Conservation (phyloP, 30 jellyfish, hydroid and myxozoan species). For the Chironex yamaguchii region DNA sequence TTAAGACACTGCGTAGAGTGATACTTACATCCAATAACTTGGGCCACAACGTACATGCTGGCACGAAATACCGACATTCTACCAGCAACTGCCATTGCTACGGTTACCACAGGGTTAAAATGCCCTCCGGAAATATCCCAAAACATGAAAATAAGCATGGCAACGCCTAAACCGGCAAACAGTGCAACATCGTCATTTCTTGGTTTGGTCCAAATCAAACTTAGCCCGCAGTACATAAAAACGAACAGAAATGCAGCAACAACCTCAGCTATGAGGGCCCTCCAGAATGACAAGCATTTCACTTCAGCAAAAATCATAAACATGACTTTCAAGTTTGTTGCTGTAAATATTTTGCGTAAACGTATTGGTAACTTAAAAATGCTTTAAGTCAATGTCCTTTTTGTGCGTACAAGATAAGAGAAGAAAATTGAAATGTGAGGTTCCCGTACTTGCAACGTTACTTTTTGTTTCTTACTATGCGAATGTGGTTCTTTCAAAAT, state of each 20-base stretch:
- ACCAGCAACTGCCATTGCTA: not conserved
- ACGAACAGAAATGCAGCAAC: not conserved
- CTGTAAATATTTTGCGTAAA: too few relatives aligned
- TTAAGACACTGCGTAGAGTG: too few relatives aligned
- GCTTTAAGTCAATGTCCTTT: too few relatives aligned
- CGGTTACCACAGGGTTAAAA: not conserved
- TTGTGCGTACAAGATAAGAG: too few relatives aligned
- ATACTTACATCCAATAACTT: not conserved
- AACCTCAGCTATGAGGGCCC: not conserved
- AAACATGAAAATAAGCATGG: not conserved
- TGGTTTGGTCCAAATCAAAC: not conserved
- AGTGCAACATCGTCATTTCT: not conserved
- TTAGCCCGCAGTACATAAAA: not conserved
- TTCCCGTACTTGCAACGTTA: too few relatives aligned
- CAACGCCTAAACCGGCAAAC: not conserved
- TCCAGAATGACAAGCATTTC: constrained; percentile 1
- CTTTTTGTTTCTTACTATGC: too few relatives aligned
- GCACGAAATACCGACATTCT: not conserved
- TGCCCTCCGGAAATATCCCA: not conserved
- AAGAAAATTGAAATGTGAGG: too few relatives aligned
- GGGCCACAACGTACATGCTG: not conserved
- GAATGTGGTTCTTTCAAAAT: too few relatives aligned
- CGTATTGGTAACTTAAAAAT: too few relatives aligned
- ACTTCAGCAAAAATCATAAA: too few relatives aligned
- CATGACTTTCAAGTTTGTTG: too few relatives aligned